A percentile compares a stretch with the other conserved stretches of the same genome.
Evolutionary conservation across 2,113 vertebrate species (phyloP).

Genomic region (Mugil cephalus): DNA sequence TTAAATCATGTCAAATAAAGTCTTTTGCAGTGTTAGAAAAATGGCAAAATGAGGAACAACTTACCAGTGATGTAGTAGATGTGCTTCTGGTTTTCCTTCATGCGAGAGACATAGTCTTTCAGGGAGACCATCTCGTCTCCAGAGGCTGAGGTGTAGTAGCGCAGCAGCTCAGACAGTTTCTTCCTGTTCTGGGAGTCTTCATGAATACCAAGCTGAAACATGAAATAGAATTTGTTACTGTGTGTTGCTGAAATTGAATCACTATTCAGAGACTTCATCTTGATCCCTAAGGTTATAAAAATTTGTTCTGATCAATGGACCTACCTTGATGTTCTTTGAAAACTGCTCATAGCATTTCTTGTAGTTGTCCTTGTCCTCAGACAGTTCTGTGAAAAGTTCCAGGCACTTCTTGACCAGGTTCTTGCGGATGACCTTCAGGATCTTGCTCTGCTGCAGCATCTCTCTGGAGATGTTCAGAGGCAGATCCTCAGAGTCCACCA

Average conservation of each 20-base stretch:
- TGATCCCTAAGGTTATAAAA: not conserved
- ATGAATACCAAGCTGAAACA: conserved; percentile 94
- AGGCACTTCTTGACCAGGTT: conserved; percentile 98
- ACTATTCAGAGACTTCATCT: not conserved
- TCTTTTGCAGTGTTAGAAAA: not conserved
- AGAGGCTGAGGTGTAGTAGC: conserved; percentile 94
- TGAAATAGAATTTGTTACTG: conserved; percentile 68
- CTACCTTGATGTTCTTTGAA: conserved; percentile 97
- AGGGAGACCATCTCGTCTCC: conserved; percentile 97
- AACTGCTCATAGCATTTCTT: conserved; percentile 98
- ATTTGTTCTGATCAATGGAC: not conserved
- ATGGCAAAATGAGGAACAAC: conserved; percentile 5
- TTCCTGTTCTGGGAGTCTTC: conserved; percentile 98
- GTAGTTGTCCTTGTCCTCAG: conserved; percentile 98
- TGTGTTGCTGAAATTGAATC: rapidly evolving
- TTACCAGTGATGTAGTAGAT: conserved; percentile 98
- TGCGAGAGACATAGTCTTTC: conserved; percentile 95
- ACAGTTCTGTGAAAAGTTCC: conserved; percentile 93
- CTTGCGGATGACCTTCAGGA: conserved; percentile 97
- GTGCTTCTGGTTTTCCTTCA: conserved; percentile 98
- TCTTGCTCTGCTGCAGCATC: conserved; percentile 99
- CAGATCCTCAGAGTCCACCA: conserved; percentile 97
- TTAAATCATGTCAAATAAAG: not conserved
- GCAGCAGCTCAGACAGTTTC: conserved; percentile 92
- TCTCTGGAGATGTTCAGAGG: conserved; percentile 98